These are phyloP conservation scores for Pachyseris speciosa DNA, from an alignment of 64 coral and sea anemone genomes.

Conservation along the genomic window DNA sequence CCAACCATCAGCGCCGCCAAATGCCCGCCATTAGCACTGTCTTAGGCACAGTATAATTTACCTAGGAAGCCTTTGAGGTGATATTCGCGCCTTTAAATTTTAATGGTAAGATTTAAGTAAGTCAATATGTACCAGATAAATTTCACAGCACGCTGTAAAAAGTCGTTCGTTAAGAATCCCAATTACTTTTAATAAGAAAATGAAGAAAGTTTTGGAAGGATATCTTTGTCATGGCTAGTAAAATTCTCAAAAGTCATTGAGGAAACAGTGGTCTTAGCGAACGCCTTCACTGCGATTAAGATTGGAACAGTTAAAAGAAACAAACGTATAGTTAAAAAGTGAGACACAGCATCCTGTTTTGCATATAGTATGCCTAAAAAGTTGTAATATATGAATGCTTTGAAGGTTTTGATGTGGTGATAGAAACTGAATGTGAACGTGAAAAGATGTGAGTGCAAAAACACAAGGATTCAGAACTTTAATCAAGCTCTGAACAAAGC, in stretches of 20 bases:
- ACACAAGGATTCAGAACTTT: background rate
- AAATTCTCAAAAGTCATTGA: background rate
- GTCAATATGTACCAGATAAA: background rate
- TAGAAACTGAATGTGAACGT: background rate
- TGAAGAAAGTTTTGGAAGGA: background rate
- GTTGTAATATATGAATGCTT: background rate
- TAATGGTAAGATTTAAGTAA: background rate
- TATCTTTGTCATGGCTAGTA: background rate
- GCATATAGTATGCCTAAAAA: background rate
- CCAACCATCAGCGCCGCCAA: too few species aligned
- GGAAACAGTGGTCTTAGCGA: background rate
- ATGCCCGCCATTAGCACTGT: too few species aligned
- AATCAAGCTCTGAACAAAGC: background rate
- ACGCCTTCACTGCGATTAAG: background rate
- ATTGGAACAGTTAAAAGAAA: background rate
- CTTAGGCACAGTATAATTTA: background rate
- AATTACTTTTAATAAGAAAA: conserved; percentile 10
- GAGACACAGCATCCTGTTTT: background rate
- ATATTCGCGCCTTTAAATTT: background rate
- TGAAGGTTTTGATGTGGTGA: background rate
- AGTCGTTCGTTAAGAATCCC: background rate
- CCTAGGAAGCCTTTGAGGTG: background rate
- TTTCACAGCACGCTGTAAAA: conserved; percentile 10
- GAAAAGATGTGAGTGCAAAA: background rate
- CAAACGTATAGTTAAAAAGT: background rate